Evolutionary conservation across 2,113 vertebrate species (phyloP), one percentile per base, ranked within the genome.

Genomic region (Plotosus lineatus): DNA sequence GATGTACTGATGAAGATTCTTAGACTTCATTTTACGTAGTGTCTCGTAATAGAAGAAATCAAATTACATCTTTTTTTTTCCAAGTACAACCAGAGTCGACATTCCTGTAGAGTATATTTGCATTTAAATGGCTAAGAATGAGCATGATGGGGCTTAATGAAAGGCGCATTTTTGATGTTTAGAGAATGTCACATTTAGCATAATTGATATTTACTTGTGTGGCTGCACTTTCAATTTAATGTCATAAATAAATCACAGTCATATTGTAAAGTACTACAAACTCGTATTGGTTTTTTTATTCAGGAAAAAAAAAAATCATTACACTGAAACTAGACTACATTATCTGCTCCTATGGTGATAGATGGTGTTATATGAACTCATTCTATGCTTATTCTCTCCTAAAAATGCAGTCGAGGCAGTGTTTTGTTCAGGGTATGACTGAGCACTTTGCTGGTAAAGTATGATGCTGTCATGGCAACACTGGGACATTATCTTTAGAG

Each of bases 381-480:
- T 75, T 81, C 46, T 12, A 4, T 65, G 58, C 71, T 63, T 81
- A n/a, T 75, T 65, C 61, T 65, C 44, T 42, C 46, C 10, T 33
- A 61, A 75, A 75, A 81, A 53, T 65, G 58, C 33, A 75, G 46
- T 65, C 53, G 28, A 63, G 33, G 46, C 58, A 40, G 42, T 11
- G 1, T 53, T 81, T 63, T 65, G 56, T 51, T 38, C 46, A 42
- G 33, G 9, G 9, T 75, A 26, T 81, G 58, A 65, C 69, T 31
- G 40, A 65, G 46, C 71, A 51, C 51, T 75, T 53, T 58, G 19
- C 40, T 72, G 40, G 38, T 60, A 75, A 74, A 65, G 71, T 33
- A 75, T 15, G 46, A 75, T 42, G 71, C 48, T 77, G 80, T 77
- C 80, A 77, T 82, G 68, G 80, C 73, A 76, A 77, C 80, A 15